Evolutionary conservation across 2,888 invertebrate genomes (phyloP).

Genomic region (Tanytarsus gracilentus): DNA sequence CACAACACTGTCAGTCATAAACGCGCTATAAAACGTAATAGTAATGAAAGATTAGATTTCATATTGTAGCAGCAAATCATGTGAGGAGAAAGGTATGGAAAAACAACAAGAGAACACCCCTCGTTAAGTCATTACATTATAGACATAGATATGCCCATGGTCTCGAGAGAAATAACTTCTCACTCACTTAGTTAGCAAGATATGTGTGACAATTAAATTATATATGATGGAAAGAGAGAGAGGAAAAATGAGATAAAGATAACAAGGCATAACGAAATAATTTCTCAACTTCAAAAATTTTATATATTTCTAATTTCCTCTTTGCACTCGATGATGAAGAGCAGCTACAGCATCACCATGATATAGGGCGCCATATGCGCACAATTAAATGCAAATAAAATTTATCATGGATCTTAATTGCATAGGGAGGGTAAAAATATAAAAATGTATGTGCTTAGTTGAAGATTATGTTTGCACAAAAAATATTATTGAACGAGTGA

Average conservation of each 20-base stretch:
- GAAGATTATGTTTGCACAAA: background rate
- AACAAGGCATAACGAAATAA: background rate
- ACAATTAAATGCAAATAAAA: slow-evolving; percentile 29
- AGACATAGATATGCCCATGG: background rate
- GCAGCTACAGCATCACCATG: background rate
- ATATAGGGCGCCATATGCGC: slow-evolving; percentile 27
- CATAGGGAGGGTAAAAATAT: slow-evolving; percentile 11
- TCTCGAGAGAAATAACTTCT: background rate
- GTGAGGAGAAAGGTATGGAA: background rate
- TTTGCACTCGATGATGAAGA: background rate
- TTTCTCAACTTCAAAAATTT: too few species aligned
- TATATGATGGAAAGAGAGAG: background rate
- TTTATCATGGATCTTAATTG: slow-evolving; percentile 27
- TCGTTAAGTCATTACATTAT: slow-evolving; percentile 6
- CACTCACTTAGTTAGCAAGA: background rate
- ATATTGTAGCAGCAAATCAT: slow-evolving; percentile 2
- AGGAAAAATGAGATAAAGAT: background rate
- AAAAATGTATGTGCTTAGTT: background rate
- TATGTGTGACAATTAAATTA: slow-evolving; percentile 13
- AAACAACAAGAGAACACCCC: background rate
- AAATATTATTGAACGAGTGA: background rate
- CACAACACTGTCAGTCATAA: background rate
- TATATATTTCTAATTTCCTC: background rate
- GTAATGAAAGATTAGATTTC: slow-evolving; percentile 8
- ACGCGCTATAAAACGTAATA: background rate